phyloP scores from a whole-genome alignment of 2,797 vertebrate genomes.

The Diceros bicornis region DNA sequence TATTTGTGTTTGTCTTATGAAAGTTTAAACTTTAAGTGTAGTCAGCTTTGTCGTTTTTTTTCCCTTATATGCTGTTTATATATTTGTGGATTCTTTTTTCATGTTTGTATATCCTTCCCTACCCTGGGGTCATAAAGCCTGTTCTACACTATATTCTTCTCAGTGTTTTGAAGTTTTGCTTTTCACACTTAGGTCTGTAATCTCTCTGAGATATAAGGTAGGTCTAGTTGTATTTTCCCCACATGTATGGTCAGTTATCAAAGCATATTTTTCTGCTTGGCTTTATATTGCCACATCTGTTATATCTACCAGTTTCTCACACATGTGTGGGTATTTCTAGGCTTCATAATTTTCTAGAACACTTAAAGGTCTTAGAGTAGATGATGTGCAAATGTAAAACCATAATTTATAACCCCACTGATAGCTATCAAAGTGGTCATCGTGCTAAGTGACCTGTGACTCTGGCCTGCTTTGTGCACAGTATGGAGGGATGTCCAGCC shows the following conservation, averaged over 20 bases:
- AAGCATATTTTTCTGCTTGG: not conserved
- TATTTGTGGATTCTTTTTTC: not conserved
- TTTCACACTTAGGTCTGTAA: not conserved
- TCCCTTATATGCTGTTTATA: too few relatives aligned
- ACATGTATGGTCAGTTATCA: too few relatives aligned
- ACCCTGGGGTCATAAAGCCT: not conserved
- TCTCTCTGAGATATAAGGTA: not conserved
- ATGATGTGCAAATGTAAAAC: not conserved
- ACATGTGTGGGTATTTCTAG: not conserved
- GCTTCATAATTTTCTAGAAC: not conserved
- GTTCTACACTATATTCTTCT: not conserved
- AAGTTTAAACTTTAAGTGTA: not conserved
- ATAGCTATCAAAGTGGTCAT: too few relatives aligned
- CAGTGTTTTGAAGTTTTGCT: not conserved
- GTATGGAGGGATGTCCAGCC: not conserved
- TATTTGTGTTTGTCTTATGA: not conserved
- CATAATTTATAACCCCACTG: not conserved
- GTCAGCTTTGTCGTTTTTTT: not conserved
- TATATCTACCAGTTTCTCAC: not conserved
- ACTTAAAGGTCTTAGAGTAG: not conserved
- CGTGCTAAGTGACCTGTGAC: not conserved
- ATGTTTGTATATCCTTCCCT: not conserved
- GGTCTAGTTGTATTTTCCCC: not conserved
- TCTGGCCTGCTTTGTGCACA: not conserved
- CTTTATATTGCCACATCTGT: not conserved